Base-by-base conservation (phyloP, 30 jellyfish, hydroid and myxozoan species). In the Pseudorhiza aurosa region DNA sequence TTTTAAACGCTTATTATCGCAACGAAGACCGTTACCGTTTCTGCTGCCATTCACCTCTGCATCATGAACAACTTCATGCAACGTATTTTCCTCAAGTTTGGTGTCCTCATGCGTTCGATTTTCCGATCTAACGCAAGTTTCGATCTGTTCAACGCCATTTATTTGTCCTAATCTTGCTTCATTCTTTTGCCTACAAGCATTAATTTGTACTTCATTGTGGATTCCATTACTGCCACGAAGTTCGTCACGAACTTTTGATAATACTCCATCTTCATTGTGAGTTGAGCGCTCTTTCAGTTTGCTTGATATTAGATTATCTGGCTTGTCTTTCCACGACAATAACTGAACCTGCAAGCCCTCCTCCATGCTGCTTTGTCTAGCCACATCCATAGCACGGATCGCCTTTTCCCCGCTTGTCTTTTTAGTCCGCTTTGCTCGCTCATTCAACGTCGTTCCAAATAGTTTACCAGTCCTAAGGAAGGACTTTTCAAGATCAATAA, bases 301-400 rank as follows among this genome's bases (percentile, higher is more conserved):
- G 7, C 46, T 75, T 35, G 72, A 44, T 35, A 33, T 55, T 57
- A 53, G 68, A 35, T 36, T 56, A 47, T 47, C 75, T 72, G 74
- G 68, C 26, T 43, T 72, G 42, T 51, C 86, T 51, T 72, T 72
- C 60, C 76, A 55, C 86, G 86, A 39, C 86, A 72, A 33, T 64
- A 72, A 72, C 75, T 72, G 60, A 49, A 72, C 86, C 86, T 72
- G 86, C 86, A 72, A 72, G 64, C 65, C 86, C 24, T 72, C 86
- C 68, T 72, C 72, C 86, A 72, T 72, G 86, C 72, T 55, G 86
- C 86, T 72, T 72, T 72, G 86, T 72, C 86, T 72, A 74, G 86
- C 75, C 86, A 72, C 86, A 72, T 72, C 86, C 86, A 72, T 72
- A 51, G 29, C 86, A 72, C 86, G 86, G 55, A 72, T 45, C 59